phyloP scores from a whole-genome alignment of 2,113 vertebrate genomes.

The Hiodon alosoides region DNA sequence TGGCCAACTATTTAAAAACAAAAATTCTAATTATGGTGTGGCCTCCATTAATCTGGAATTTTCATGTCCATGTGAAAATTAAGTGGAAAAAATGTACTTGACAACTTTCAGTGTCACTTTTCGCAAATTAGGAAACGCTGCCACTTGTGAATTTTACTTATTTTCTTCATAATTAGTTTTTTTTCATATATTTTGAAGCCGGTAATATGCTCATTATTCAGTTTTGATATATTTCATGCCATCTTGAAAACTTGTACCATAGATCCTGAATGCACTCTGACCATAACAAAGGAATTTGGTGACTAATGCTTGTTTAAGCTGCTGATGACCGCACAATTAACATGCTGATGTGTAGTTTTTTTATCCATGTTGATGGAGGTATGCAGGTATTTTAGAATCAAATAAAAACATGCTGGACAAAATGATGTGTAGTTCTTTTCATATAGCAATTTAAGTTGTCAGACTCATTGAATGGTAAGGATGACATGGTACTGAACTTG shows the following conservation, averaged over 20 bases:
- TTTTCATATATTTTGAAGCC: too few species aligned
- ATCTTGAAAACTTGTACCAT: conserved; percentile 2
- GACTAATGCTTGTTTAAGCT: neutral
- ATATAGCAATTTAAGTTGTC: too few species aligned
- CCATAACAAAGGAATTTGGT: too few species aligned
- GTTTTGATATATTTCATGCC: neutral
- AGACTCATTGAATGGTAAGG: too few species aligned
- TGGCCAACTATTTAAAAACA: neutral
- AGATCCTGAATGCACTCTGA: neutral
- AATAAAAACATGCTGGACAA: neutral
- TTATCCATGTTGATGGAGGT: neutral
- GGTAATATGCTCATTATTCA: neutral
- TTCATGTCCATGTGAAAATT: conserved; percentile 5
- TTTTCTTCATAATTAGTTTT: too few species aligned
- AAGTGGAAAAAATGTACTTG: neutral
- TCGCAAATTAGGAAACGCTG: too few species aligned
- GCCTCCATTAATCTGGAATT: neutral
- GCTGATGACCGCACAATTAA: conserved; percentile 1
- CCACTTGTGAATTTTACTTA: too few species aligned
- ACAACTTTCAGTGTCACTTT: too few species aligned
- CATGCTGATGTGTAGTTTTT: conserved; percentile 1
- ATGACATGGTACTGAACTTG: too few species aligned
- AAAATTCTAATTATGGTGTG: neutral
- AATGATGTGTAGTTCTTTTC: neutral
- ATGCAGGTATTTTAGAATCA: neutral